Base-by-base conservation (phyloP, 92 coral and sea anemone genomes). In the Phenganax subtilis region DNA sequence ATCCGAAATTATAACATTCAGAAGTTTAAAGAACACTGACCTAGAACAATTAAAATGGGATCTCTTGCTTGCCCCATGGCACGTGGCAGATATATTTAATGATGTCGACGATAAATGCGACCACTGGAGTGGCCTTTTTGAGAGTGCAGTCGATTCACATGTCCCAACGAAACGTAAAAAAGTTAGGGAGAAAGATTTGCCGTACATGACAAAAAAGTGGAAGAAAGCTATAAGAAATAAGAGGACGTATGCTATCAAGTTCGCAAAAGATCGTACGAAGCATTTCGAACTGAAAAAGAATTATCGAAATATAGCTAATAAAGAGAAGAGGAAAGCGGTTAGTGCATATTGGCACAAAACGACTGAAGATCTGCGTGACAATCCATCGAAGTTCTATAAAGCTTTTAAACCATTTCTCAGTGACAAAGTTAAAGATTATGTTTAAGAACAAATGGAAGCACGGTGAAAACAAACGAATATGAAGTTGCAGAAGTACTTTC, bases 331-430 rank as follows among this genome's bases (percentile, higher is more conserved):
- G 76, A 83, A 83, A 74, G 86, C 86, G 27, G 65, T 59, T 28
- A 52, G 73, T 20, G 86, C 71, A 16, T 57, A 58, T 80, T 73
- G 86, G 72, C 52, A 61, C 7, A 74, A 51, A n/a, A 83, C 17
- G 20, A 51, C 81, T 28, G 81, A 73, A 70, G 81, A 74, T 51
- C 75, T 67, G 30, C 44, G 54, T n/a, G 9, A n/a, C 47, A 51
- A 75, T 6, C 80, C 80, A 15, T 52, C 72, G 0, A 72, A 65
- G 72, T 68, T 81, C 17, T 81, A 81, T 17, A 53, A 81, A 73
- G 66, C 78, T 16, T 68, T 76, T 64, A 84, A 76, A 28, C 86
- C 77, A 75, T 84, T 84, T 62, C 54, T 84, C 66, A 76, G 86
- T 55, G 66, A 63, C 30, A 84, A 64, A 71, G 58, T 9, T 15